Evolutionary conservation across 2,888 invertebrate genomes (phyloP).

Genomic region (Torymus aiolomorphi): DNA sequence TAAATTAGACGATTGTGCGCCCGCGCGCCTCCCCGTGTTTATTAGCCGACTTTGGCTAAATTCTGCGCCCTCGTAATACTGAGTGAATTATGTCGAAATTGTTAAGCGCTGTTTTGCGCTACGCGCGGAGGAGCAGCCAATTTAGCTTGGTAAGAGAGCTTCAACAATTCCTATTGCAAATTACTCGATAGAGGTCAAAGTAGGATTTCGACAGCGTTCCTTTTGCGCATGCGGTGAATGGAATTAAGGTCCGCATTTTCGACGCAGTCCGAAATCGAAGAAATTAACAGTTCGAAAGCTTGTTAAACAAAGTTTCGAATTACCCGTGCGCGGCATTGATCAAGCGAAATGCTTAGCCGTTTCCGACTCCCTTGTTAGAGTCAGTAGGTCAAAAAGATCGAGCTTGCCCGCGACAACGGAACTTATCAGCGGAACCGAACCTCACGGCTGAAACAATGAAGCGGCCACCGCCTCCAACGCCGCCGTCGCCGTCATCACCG

Average conservation of each 20-base stretch:
- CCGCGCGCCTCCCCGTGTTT: slow-evolving; percentile 2
- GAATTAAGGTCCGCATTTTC: not conserved
- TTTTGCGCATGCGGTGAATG: too few relatives aligned
- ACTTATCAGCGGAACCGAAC: slow-evolving; percentile 22
- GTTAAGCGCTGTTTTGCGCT: too few relatives aligned
- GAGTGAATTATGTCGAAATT: too few relatives aligned
- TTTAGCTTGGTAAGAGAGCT: too few relatives aligned
- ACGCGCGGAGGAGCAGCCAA: too few relatives aligned
- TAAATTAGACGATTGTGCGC: slow-evolving; percentile 42
- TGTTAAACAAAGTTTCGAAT: not conserved
- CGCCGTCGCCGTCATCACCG: not conserved
- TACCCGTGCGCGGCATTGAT: not conserved
- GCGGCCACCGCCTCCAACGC: not conserved
- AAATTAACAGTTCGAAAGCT: too few relatives aligned
- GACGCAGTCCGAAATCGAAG: not conserved
- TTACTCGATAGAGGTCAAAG: too few relatives aligned
- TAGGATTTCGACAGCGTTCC: too few relatives aligned
- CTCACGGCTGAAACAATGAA: slow-evolving; percentile 31
- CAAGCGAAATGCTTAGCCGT: not conserved
- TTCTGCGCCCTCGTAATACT: not conserved
- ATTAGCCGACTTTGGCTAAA: slow-evolving; percentile 25
- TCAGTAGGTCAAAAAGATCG: slow-evolving; percentile 16
- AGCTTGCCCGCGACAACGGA: not conserved
- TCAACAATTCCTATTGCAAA: too few relatives aligned
- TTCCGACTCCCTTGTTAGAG: not conserved